Percentiles rank a stretch among this genome's conserved stretches.
These are phyloP conservation scores for Orussus abietinus DNA, from an alignment of 1,140 invertebrate genomes.

Conservation along the genomic window DNA sequence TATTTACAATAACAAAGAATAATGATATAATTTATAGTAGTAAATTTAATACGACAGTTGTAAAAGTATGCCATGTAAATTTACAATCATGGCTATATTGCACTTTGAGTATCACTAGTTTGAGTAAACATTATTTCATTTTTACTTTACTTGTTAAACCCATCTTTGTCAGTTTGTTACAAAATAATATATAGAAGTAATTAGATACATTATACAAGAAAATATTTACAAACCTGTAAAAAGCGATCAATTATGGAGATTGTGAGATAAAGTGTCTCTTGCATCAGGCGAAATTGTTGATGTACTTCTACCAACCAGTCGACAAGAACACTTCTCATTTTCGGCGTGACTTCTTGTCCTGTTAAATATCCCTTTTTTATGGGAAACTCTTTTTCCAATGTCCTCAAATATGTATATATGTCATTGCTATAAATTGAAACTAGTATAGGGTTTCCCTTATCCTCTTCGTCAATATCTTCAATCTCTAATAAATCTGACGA, in stretches of 20 bases:
- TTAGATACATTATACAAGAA: not conserved
- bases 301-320: slow-evolving; percentile 96
- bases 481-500: slow-evolving; percentile 41
- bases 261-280: slow-evolving; percentile 88
- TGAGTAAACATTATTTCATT: no score
- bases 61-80: no score
- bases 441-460: slow-evolving; percentile 70
- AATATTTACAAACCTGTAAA: slow-evolving; percentile 66
- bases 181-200: not conserved
- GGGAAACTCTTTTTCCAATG: slow-evolving; percentile 65
- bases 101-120: no score
- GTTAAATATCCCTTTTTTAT: slow-evolving; percentile 63
- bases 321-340: slow-evolving; percentile 84
- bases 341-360: slow-evolving; percentile 66
- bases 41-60: slow-evolving; percentile 3
- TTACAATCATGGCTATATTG: not conserved
- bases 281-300: slow-evolving; percentile 77
- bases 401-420: slow-evolving; percentile 76
- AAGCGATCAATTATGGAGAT: slow-evolving; percentile 88
- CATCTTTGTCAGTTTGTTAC: not conserved
- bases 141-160: no score
- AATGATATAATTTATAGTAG: slow-evolving; percentile 3
- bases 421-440: slow-evolving; percentile 80
- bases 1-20: no score
- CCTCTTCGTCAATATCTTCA: slow-evolving; percentile 73